These are phyloP conservation scores for Cantharis rustica DNA, from an alignment of 2,888 invertebrate species.

Conservation along the genomic window DNA sequence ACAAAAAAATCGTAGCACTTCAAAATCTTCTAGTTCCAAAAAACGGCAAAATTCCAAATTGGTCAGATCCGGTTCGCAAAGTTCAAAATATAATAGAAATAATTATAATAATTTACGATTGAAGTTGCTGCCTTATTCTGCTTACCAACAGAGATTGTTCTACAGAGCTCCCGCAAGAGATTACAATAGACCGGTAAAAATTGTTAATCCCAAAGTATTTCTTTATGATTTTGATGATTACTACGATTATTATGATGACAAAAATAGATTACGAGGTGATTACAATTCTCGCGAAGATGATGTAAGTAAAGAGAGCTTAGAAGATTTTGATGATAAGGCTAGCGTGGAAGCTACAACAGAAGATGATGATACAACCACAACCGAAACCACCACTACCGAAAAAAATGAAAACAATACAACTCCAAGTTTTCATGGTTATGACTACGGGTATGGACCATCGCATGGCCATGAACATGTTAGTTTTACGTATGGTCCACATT, in stretches of 20 bases:
- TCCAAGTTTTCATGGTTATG: background rate
- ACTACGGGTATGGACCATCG: conserved; percentile 50
- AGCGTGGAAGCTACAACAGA: background rate
- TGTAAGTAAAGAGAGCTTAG: background rate
- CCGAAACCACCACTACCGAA: background rate
- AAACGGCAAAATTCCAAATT: background rate
- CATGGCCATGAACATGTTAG: conserved; percentile 51
- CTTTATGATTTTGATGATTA: conserved; percentile 3
- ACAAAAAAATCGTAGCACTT: background rate
- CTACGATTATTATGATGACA: conserved; percentile 2
- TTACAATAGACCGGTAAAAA: background rate
- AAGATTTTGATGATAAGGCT: background rate
- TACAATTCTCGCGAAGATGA: background rate
- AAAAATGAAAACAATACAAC: background rate
- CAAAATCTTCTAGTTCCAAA: background rate
- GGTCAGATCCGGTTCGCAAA: background rate
- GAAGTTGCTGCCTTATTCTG: background rate
- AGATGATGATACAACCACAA: background rate
- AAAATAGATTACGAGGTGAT: background rate
- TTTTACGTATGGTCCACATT: conserved; percentile 51
- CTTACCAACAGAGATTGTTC: background rate
- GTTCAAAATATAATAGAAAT: background rate
- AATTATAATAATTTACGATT: background rate
- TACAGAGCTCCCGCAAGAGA: background rate
- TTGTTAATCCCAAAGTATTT: background rate